Evolutionary conservation across 2,797 vertebrate genomes (phyloP).

Genomic region (Poeciliopsis turneri): DNA sequence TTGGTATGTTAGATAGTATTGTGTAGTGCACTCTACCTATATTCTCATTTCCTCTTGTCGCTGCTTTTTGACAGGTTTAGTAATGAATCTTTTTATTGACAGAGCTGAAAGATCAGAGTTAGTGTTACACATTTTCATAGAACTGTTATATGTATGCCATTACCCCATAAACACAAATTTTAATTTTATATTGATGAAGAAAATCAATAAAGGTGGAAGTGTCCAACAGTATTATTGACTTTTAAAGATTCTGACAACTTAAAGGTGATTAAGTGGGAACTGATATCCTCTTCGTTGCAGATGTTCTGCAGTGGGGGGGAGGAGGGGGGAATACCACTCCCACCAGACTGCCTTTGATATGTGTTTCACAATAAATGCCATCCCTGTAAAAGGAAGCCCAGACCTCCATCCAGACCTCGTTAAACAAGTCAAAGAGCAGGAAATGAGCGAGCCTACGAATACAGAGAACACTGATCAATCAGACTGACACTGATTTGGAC

Average conservation of each 20-base stretch:
- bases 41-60: background rate
- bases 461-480: conserved; percentile 60
- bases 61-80: background rate
- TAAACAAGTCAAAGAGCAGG: conserved; percentile 65
- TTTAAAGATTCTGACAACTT: conserved; percentile 5
- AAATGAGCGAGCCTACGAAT: conserved; percentile 66
- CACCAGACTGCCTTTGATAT: conserved; percentile 22
- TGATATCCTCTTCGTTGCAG: conserved; percentile 27
- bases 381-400: conserved; percentile 49
- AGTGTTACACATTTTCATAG: background rate
- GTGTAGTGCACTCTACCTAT: background rate
- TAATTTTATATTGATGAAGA: background rate
- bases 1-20: background rate
- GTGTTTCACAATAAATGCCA: conserved; percentile 54
- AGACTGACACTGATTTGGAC: conserved; percentile 62
- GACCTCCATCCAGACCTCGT: conserved; percentile 60
- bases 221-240: background rate
- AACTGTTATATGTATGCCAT: background rate
- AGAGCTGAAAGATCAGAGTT: background rate
- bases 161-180: background rate
- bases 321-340: background rate
- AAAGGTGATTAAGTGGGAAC: conserved; percentile 9
- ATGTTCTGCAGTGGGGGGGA: background rate
- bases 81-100: background rate
- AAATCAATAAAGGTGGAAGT: background rate